These are phyloP conservation scores for Lepidurus packardi DNA, from an alignment of 1,140 invertebrate species.

Conservation along the genomic window DNA sequence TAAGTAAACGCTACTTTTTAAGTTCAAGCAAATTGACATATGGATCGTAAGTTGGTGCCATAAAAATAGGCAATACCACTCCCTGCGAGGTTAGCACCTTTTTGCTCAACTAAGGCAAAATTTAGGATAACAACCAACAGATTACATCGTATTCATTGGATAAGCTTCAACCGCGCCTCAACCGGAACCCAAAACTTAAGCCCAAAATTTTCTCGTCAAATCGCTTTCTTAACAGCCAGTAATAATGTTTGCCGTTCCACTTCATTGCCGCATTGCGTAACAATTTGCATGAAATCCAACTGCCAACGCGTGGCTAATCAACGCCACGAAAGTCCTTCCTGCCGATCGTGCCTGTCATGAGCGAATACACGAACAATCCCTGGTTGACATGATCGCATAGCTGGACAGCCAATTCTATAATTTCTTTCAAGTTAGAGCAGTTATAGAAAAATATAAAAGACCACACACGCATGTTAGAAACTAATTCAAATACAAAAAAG, in stretches of 20 bases:
- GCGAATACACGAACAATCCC: slow-evolving; percentile 37
- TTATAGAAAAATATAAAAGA: slow-evolving; percentile 20
- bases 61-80: slow-evolving; percentile 69
- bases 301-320: slow-evolving; percentile 31
- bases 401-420: slow-evolving; percentile 30
- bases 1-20: slow-evolving; percentile 59
- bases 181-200: slow-evolving; percentile 66
- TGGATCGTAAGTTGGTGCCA: slow-evolving; percentile 64
- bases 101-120: slow-evolving; percentile 48
- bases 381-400: slow-evolving; percentile 38
- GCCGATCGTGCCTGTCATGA: slow-evolving; percentile 33
- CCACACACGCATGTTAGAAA: not conserved
- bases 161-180: slow-evolving; percentile 63
- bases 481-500: not conserved
- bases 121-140: slow-evolving; percentile 45
- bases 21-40: slow-evolving; percentile 56
- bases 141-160: slow-evolving; percentile 57
- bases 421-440: not conserved
- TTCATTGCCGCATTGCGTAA: slow-evolving; percentile 16
- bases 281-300: slow-evolving; percentile 50
- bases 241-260: slow-evolving; percentile 40
- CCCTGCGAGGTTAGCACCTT: slow-evolving; percentile 48
- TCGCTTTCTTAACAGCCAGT: slow-evolving; percentile 71
- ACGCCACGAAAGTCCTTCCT: slow-evolving; percentile 36
- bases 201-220: slow-evolving; percentile 67